Base-by-base conservation (phyloP, 2,888 invertebrate genomes). In the Chrysomela aeneicollis region DNA sequence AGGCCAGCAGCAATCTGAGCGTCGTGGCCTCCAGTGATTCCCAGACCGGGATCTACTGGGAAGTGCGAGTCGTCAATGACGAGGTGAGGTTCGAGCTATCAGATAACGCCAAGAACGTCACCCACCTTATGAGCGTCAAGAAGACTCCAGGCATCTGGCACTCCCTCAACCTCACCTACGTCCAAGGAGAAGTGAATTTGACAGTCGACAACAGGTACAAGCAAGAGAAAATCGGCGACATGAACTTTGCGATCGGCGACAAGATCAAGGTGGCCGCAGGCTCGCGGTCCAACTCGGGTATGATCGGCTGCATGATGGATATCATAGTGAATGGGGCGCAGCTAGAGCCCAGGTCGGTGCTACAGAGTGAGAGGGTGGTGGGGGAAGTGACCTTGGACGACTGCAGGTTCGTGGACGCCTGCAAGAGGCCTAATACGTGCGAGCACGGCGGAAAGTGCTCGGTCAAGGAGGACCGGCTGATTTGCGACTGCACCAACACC, bases 401-500 rank as follows among this genome's bases (percentile, higher is more conserved):
- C 77, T 95, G 95, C 79, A 67, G 92, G 78, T 92, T 95, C 77
- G 92, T 95, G 1, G 93, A 95, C 82, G 94, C 95, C 0, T 95
- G 95, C 77, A 90, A 90, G 37, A 85, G 94, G 67, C 95, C 95
- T 0, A 94, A 95, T 75, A 94, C 94, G 50, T 97, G 97, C 77
- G 95, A 96, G 76, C 96, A 97, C 78, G 94, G 92, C 1, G 96
- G 95, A 0, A 90, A 92, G 75, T 97, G 97, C 82, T 92, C 94
- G 21, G 93, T 96, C 0, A 90, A 92, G 77, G 94, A 95, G 79
- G 93, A 95, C 76, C 86, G 90, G 59, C 90, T 96, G 49, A 92
- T 90, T 30, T 97, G 97, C 79, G 94, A 97, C 77, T 97, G 97
- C 81, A 90, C 90, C 49, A 92, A 90, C 70, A 95, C 95, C 3